Evolutionary conservation across 2,113 vertebrate species (phyloP).

Genomic region (Ursus arctos): DNA sequence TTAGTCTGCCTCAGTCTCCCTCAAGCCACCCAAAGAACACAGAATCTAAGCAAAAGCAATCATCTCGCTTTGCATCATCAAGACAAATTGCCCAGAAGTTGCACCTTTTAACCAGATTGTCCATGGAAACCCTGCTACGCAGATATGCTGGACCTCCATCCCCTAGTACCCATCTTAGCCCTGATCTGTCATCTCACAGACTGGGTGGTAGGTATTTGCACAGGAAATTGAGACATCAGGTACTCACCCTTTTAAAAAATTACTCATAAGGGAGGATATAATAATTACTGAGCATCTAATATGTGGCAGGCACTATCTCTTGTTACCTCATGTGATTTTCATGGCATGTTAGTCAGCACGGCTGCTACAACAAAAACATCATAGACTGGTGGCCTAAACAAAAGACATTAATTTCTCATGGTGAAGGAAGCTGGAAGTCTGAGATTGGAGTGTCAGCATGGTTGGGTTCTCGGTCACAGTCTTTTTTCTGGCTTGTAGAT

Average conservation of each 20-base stretch:
- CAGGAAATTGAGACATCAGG: not conserved
- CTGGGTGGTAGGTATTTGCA: not conserved
- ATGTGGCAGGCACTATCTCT: not conserved
- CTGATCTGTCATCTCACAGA: not conserved
- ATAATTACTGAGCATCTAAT: conserved; percentile 36
- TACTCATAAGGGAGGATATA: not conserved
- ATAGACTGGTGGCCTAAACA: not conserved
- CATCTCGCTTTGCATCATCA: conserved; percentile 21
- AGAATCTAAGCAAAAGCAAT: not conserved
- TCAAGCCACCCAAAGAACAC: not conserved
- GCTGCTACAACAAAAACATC: not conserved
- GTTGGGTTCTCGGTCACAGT: not conserved
- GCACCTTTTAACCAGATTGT: not conserved
- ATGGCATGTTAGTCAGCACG: not conserved
- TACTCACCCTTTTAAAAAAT: conserved; percentile 20
- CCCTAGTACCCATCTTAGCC: not conserved
- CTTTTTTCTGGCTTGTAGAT: not conserved
- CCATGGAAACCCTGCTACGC: not conserved
- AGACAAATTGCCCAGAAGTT: not conserved
- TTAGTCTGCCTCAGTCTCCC: not conserved
- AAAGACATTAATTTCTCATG: not conserved
- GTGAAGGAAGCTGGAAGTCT: not conserved
- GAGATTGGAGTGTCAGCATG: not conserved
- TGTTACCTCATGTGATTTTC: not conserved
- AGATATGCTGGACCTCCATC: not conserved